A percentile compares a stretch with the other conserved stretches of the same genome.
These are phyloP conservation scores for Hipposideros armiger DNA, from an alignment of 2,113 vertebrate genomes.

Conservation along the genomic window DNA sequence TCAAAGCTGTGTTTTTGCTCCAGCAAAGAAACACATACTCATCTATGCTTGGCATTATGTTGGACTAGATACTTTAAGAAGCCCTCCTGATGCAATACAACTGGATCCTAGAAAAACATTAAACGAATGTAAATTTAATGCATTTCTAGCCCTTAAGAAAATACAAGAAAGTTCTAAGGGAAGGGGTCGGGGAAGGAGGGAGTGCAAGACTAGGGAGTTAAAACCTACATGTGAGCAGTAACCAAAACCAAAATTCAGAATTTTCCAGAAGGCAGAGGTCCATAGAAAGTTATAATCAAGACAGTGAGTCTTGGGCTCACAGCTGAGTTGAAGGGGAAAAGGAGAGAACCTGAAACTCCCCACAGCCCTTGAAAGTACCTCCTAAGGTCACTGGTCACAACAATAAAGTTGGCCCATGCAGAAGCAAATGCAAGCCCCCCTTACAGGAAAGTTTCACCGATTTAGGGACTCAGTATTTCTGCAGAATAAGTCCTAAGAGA, in stretches of 20 bases:
- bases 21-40: background rate
- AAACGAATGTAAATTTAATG: background rate
- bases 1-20: background rate
- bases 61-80: no score
- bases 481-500: background rate
- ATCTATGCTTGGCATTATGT: no score
- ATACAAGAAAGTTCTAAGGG: background rate
- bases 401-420: background rate
- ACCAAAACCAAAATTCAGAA: background rate
- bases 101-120: background rate
- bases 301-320: background rate
- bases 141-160: background rate
- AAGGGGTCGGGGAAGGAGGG: background rate
- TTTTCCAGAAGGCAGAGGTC: background rate
- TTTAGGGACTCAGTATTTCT: background rate
- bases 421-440: background rate
- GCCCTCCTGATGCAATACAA: no score
- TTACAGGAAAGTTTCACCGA: background rate
- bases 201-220: background rate
- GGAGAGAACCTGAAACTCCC: background rate
- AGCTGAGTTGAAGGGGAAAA: background rate
- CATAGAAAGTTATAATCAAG: background rate
- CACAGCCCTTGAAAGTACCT: background rate
- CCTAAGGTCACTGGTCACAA: background rate
- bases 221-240: background rate